Evolutionary conservation across 92 coral and sea anemone species (phyloP).

Genomic region (Meandrina meandrites): DNA sequence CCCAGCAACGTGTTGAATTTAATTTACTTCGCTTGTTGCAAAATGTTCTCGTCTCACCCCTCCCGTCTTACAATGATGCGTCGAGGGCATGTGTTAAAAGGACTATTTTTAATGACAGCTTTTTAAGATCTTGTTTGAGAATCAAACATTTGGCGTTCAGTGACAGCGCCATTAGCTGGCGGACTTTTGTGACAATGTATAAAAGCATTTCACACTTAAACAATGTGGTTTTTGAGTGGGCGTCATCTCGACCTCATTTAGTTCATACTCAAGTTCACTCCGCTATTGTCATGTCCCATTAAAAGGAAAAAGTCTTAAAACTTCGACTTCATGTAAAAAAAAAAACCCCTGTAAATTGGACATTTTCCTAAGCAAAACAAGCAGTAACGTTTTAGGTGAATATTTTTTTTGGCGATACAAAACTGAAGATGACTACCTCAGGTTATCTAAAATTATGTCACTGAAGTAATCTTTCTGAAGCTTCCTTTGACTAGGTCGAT

Average conservation of each 20-base stretch:
- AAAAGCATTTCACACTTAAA: constrained; percentile 35
- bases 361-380: not conserved
- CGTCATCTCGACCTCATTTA: constrained; percentile 5
- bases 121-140: constrained; percentile 22
- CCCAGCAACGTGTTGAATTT: not conserved
- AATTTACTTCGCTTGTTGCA: not conserved
- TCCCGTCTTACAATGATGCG: not conserved
- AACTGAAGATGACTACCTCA: not conserved
- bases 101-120: constrained; percentile 6
- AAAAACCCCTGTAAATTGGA: constrained; percentile 7
- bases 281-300: not conserved
- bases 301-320: not conserved
- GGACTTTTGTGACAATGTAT: constrained; percentile 21
- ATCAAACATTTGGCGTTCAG: constrained; percentile 40
- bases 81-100: not conserved
- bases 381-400: not conserved
- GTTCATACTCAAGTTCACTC: not conserved
- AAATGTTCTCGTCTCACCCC: not conserved
- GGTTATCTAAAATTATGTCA: not conserved
- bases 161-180: constrained; percentile 17
- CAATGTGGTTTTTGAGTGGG: constrained; percentile 20
- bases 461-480: not conserved
- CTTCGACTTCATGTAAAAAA: not conserved
- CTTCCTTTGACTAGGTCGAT: not conserved
- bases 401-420: not conserved